Base-by-base conservation (phyloP, 2,888 invertebrate species). In the Andrena bucephala region DNA sequence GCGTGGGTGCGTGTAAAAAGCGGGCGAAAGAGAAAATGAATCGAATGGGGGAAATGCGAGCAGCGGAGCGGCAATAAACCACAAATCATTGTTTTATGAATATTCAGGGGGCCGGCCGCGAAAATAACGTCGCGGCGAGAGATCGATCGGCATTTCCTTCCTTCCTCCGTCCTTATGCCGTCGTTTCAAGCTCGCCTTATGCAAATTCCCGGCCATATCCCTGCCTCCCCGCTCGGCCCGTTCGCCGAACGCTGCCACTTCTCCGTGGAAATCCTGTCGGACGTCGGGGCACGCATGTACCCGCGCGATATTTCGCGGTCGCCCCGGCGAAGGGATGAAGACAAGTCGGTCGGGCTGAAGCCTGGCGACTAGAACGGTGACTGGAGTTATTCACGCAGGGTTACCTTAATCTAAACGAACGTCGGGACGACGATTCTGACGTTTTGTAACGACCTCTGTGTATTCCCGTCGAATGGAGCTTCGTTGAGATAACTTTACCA, bases 31-130 rank as follows among this genome's bases (percentile, higher is more conserved):
- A 87, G 86, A 88, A 87, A 83, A 89, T 85, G 89, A 88, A 91
- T 89, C 87, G 85, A 83, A 85, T 71, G 81, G 83, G 27, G 85
- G 70, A 84, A 89, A 87, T 78, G 83, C 84, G 82, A 85, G 84
- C 85, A 85, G 75, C 86, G 81, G 70, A 76, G 78, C 84, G 84
- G 87, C 86, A 81, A 90, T 88, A 89, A 90, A 89, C 85, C 86
- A 91, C 88, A 90, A 91, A 90, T 91, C 91, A 91, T 90, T 86
- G 89, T 89, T 91, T 91, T 91, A 91, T 91, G 91, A 91, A 91
- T 91, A 91, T 91, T 91, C 88, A 90, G 81, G 33, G 16, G 70
- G 42, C 63, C 31, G 67, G 27, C 77, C 65, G 85, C 81, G 83
- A 89, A 89, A 89, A 89, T 85, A 84, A 87, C 83, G 84, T 87